A percentile compares a stretch with the other conserved stretches of the same genome.
Evolutionary conservation across 1,140 invertebrate species (phyloP).

Genomic region (Penaeus indicus): DNA sequence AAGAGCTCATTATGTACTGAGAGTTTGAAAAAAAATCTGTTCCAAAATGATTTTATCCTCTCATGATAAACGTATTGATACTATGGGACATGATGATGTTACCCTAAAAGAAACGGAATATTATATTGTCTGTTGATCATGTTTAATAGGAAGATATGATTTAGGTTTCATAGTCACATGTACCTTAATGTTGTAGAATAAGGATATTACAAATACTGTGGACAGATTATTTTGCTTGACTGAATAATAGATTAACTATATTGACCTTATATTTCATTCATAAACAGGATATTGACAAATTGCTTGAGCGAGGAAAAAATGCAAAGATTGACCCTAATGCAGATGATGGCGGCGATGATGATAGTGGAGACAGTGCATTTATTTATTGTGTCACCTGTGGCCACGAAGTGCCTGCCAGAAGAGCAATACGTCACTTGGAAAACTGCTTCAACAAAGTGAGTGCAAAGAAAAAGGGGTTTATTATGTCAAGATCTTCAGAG

Average conservation of each 20-base stretch:
- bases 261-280: not conserved
- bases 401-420: conserved; percentile 85
- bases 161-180: too few relatives aligned
- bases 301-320: conserved; percentile 83
- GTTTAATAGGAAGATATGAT: too few relatives aligned
- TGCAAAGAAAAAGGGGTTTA: not conserved
- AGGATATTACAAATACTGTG: too few relatives aligned
- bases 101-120: too few relatives aligned
- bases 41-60: too few relatives aligned
- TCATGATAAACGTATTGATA: too few relatives aligned
- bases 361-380: conserved; percentile 70
- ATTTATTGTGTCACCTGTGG: conserved; percentile 96
- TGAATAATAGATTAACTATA: not conserved
- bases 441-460: conserved; percentile 89
- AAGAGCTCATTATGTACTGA: not conserved
- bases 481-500: too few relatives aligned
- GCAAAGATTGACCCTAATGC: conserved; percentile 76
- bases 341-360: conserved; percentile 72
- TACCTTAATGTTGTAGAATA: too few relatives aligned
- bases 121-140: too few relatives aligned
- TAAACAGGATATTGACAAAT: conserved; percentile 47
- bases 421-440: conserved; percentile 85
- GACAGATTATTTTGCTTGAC: too few relatives aligned
- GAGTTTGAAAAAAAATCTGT: too few relatives aligned
- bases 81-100: too few relatives aligned